Conservation (phyloP, 2,797 vertebrate species). For the Acropternis orthonyx region DNA sequence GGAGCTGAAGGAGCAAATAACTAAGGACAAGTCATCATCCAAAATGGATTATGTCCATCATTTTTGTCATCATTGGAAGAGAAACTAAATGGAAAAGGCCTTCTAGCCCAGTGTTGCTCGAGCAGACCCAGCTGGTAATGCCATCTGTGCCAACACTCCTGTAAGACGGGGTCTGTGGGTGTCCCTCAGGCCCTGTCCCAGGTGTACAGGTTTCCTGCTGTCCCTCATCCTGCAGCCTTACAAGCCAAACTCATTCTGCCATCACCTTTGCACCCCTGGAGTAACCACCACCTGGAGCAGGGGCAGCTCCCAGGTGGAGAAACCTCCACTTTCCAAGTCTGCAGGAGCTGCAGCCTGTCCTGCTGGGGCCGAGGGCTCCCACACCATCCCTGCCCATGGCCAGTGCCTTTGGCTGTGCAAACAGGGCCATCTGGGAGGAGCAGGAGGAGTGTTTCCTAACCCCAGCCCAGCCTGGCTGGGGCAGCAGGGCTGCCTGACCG, state of each 20-base stretch:
- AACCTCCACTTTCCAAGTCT: rapidly evolving
- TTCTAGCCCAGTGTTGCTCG: neutral
- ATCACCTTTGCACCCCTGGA: neutral
- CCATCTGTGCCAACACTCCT: neutral
- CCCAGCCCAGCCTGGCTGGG: neutral
- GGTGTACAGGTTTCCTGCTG: neutral
- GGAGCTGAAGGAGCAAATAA: neutral
- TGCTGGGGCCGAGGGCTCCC: neutral
- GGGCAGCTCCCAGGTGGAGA: neutral
- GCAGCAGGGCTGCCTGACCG: conserved; percentile 30
- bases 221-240: neutral
- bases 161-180: neutral
- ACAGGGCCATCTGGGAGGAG: neutral
- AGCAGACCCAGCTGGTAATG: neutral
- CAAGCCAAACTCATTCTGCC: neutral
- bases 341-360: neutral
- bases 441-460: neutral
- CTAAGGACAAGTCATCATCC: neutral
- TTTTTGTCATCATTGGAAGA: neutral
- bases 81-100: rapidly evolving
- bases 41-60: neutral
- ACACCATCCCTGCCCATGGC: rapidly evolving
- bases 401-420: neutral
- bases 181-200: neutral
- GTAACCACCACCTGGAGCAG: neutral